Evolutionary conservation across 2,888 invertebrate genomes (phyloP), one percentile per base, ranked within the genome.

Genomic region (Poecilobothrus nobilitatus): DNA sequence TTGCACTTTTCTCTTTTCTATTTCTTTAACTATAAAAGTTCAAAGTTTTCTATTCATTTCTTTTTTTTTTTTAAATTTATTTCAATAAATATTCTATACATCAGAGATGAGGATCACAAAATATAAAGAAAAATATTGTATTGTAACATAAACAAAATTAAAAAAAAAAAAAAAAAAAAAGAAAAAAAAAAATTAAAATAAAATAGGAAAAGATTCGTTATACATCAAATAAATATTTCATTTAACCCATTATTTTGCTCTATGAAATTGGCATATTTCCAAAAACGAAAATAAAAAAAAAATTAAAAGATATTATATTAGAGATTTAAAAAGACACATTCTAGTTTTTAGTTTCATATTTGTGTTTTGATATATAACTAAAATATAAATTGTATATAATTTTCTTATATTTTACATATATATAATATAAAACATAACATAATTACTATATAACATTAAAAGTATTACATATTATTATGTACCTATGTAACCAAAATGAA

Each of bases 181-280:
- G 7, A 37, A 37, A 3, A 37, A 37, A 37, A 8, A 37, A 8
- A 37, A 7, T 34, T 34, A 44, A 44, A 44, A 15, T 10, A 44
- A 44, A 44, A 44, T 44, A 44, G 44, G 44, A 44, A 44, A 44
- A 44, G 12, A 44, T 18, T 18, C n/a, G 15, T 18, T 12, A 53
- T 53, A 53, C 53, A 53, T 53, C 53, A 53, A 53, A 18, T 53
- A 53, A 53, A 53, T 53, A n/a, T 53, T 18, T 53, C 15, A 53
- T 53, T 53, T 53, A 53, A 53, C 53, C 53, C 53, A 53, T 53
- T 53, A 53, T 53, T 53, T 53, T 53, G 18, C 53, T 53, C n/a
- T 6, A 53, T 53, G 18, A 12, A 53, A 53, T 53, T 53, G 53
- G 53, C 53, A 53, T 53, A 53, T n/a, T 53, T 53, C 53, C 53